phyloP scores from a whole-genome alignment of 2,888 invertebrate species.

The Cantharis flavilabris region DNA sequence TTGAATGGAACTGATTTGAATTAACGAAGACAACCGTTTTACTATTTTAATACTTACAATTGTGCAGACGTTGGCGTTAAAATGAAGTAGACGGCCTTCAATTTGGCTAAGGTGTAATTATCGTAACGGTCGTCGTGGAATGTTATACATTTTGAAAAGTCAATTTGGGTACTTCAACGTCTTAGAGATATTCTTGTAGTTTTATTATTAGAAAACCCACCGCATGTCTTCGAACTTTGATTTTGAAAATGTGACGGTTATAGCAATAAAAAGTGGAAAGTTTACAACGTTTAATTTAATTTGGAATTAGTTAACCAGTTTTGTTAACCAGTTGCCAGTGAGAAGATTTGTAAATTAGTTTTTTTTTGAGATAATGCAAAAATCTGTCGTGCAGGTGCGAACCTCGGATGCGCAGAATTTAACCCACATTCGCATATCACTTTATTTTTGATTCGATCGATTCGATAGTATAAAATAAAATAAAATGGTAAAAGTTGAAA shows the following conservation, averaged over 20 bases:
- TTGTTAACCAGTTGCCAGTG: background rate
- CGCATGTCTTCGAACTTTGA: background rate
- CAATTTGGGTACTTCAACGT: background rate
- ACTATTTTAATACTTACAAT: background rate
- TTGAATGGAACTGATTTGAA: background rate
- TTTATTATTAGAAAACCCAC: background rate
- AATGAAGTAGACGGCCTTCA: conserved; percentile 32
- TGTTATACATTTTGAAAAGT: conserved; percentile 25
- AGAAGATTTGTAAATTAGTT: background rate
- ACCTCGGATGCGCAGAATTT: background rate
- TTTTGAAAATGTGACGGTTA: background rate
- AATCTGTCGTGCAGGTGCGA: background rate
- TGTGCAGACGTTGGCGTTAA: background rate
- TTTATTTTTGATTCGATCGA: background rate
- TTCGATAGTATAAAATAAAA: background rate
- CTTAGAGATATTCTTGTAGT: background rate
- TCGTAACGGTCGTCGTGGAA: conserved; percentile 38
- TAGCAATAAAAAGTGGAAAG: background rate
- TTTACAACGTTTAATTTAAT: background rate
- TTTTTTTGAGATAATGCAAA: background rate
- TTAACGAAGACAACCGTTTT: background rate
- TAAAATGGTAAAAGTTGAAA: background rate
- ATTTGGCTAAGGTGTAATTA: conserved; percentile 33
- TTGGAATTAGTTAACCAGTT: background rate
- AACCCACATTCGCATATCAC: background rate